Evolutionary conservation across 1,140 invertebrate genomes (phyloP), one percentile per base, ranked within the genome.

Genomic region (Eubasilissa regina): DNA sequence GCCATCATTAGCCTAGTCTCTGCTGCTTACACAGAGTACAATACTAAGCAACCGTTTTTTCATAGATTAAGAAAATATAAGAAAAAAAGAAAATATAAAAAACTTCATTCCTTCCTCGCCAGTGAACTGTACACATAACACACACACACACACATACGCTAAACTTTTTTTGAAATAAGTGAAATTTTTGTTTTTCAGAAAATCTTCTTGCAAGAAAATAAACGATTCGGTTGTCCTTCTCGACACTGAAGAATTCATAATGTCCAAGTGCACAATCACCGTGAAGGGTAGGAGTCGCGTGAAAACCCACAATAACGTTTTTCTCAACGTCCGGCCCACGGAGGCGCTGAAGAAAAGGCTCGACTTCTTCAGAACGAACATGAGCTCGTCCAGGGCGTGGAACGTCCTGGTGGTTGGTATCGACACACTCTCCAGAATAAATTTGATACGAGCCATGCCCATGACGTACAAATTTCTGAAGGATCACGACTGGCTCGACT

Each of bases 361-460:
- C 19, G 70, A 84, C 64, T 35, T 73, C 77, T 70, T 86, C 83
- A 62, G 82, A 84, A 66, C 70, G 80, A 80, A 70, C 25, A 77
- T 86, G 19, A 70, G 66, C 70, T 74, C 85, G 47, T 81, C 84
- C 56, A 74, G 81, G 43, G 56, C 80, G 72, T 86, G 92, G 80
- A 94, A 91, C 85, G 90, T 97, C 13, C 86, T 97, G 0, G 87
- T 96, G 77, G 84, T 97, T 9, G 96, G 95, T 10, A 92, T 97
- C 64, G 95, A 97, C 84, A 95, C 94, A 35, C 93, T 96, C 45
- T 97, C 95, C 0, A 90, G 94, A 58, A 89, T 94, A 0, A 95
- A 97, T 87, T 91, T 95, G 44, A 90, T 92, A 25, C 90, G 94
- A 35, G 92, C 93, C 35, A 93, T 97, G 93, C 94, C 95, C 11